Evolutionary conservation across 2,797 vertebrate species (phyloP).

Genomic region (Allochrocebus solatus): DNA sequence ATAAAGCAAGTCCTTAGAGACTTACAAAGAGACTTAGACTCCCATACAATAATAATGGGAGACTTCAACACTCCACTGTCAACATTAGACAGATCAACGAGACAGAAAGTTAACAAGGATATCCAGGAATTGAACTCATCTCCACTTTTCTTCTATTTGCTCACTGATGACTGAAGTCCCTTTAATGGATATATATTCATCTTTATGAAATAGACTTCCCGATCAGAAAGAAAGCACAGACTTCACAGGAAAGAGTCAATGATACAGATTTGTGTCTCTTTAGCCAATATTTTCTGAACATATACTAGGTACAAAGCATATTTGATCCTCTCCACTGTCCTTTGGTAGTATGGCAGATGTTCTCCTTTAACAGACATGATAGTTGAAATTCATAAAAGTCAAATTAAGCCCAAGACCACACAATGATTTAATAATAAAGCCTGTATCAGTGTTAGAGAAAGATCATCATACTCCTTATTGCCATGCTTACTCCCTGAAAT

Average conservation of each 20-base stretch:
- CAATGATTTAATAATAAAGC: background rate
- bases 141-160: background rate
- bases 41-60: too few species aligned
- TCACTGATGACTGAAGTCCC: background rate
- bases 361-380: background rate
- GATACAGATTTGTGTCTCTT: background rate
- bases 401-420: background rate
- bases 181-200: background rate
- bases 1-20: too few species aligned
- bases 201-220: background rate
- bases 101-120: too few species aligned
- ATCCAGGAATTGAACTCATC: too few species aligned
- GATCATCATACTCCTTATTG: background rate
- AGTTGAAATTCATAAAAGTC: background rate
- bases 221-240: background rate
- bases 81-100: too few species aligned
- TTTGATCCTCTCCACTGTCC: background rate
- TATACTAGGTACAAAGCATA: background rate
- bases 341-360: background rate
- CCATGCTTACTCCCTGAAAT: background rate
- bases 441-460: background rate
- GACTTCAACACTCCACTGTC: too few species aligned
- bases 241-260: background rate
- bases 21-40: too few species aligned
- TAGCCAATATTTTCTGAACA: conserved; percentile 7